Conservation (phyloP, 92 coral and sea anemone genomes). For the Palythoa grandiflora region DNA sequence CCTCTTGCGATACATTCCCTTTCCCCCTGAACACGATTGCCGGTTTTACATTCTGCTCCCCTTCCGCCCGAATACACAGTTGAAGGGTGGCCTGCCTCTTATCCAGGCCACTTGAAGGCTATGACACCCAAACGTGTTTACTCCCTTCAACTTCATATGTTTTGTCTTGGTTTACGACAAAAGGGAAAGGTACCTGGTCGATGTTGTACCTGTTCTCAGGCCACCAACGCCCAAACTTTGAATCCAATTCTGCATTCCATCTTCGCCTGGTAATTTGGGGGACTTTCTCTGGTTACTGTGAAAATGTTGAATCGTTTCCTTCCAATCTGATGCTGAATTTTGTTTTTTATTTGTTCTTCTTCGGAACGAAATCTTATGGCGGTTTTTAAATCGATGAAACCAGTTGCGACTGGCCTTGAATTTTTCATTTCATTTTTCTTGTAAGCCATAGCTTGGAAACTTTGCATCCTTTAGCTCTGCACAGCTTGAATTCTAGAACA, state of each 20-base stretch:
- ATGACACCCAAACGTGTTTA: constrained; percentile 36
- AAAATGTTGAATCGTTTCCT: constrained; percentile 59
- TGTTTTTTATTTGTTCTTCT: constrained; percentile 67
- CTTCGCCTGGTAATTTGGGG: constrained; percentile 50
- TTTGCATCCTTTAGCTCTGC: constrained; percentile 56
- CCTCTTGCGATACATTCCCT: constrained; percentile 38
- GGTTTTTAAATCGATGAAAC: constrained; percentile 67
- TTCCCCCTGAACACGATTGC: constrained; percentile 58
- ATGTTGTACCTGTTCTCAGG: constrained; percentile 49
- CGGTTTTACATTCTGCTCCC: constrained; percentile 44
- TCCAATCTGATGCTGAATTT: constrained; percentile 62
- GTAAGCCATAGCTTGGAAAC: constrained; percentile 54
- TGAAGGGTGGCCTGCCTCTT: constrained; percentile 51
- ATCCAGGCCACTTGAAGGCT: constrained; percentile 29
- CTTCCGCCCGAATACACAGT: constrained; percentile 49
- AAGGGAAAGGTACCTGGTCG: constrained; percentile 53
- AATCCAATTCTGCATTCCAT: constrained; percentile 28
- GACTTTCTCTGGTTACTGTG: constrained; percentile 62
- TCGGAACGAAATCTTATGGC: constrained; percentile 58
- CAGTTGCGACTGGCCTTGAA: constrained; percentile 52
- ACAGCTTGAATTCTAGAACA: constrained; percentile 43
- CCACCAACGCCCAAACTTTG: constrained; percentile 50
- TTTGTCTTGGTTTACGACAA: constrained; percentile 52
- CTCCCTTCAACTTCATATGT: constrained; percentile 47
- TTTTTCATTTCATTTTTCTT: constrained; percentile 44